These are phyloP conservation scores for Dromiciops gliroides DNA, from an alignment of 2,113 vertebrate genomes.

Conservation along the genomic window DNA sequence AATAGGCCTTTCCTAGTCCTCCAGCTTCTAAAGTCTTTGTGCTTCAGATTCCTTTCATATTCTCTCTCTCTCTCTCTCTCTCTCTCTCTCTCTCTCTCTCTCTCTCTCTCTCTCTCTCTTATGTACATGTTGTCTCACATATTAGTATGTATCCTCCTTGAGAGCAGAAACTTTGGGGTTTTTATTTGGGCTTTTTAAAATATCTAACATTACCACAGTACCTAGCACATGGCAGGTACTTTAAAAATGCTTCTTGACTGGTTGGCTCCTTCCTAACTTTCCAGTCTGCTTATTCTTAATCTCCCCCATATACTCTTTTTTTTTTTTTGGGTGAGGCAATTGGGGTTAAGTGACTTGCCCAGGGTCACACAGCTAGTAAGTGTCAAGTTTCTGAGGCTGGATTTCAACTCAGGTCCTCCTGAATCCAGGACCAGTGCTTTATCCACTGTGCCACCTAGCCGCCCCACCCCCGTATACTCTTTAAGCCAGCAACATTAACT, in stretches of 20 bases:
- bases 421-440: no score
- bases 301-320: not conserved
- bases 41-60: not conserved
- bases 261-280: not conserved
- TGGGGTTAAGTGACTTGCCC: no score
- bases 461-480: no score
- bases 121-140: not conserved
- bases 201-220: not conserved
- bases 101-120: not conserved
- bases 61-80: not conserved
- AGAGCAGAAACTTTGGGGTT: not conserved
- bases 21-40: not conserved
- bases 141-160: not conserved
- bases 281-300: not conserved
- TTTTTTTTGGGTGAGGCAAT: no score
- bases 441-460: no score
- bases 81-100: not conserved
- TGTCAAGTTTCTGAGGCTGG: no score
- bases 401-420: no score
- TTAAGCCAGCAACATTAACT: no score
- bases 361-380: no score
- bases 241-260: not conserved
- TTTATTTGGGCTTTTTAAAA: not conserved
- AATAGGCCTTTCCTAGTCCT: not conserved
- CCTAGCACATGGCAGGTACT: not conserved